phyloP scores from a whole-genome alignment of 2,888 invertebrate genomes.

The Diabrotica balteata region DNA sequence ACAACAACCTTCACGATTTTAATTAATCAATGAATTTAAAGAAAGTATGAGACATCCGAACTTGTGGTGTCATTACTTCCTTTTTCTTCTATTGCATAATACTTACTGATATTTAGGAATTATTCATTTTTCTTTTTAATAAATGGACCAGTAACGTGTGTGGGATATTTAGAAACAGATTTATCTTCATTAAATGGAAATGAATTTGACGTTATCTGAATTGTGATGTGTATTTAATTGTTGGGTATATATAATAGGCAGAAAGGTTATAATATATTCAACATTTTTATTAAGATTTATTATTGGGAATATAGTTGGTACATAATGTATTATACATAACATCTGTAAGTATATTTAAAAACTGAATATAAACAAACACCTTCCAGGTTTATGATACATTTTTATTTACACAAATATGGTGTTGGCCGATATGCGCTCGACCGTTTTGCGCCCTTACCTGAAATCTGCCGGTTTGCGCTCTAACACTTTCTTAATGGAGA shows the following conservation, averaged over 20 bases:
- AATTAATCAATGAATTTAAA: slow-evolving; percentile 45
- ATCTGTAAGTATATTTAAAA: too few species aligned
- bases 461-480: too few species aligned
- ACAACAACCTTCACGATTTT: slow-evolving; percentile 41
- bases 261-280: too few species aligned
- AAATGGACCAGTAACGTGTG: slow-evolving; percentile 6
- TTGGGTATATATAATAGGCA: background rate
- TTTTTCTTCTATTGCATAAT: slow-evolving; percentile 1
- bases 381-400: too few species aligned
- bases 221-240: background rate
- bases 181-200: slow-evolving; percentile 17
- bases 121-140: slow-evolving; percentile 19
- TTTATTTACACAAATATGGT: too few species aligned
- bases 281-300: too few species aligned
- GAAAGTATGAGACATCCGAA: slow-evolving; percentile 17
- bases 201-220: background rate
- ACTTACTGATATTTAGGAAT: slow-evolving; percentile 13
- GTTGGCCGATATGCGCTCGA: too few species aligned
- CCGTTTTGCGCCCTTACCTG: too few species aligned
- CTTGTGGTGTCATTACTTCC: slow-evolving; percentile 17
- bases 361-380: too few species aligned
- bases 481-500: too few species aligned
- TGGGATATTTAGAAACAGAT: slow-evolving; percentile 9
- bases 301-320: too few species aligned
- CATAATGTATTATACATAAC: too few species aligned